Conservation (phyloP, 2,888 invertebrate genomes). For the Rugalucina vietnamica region DNA sequence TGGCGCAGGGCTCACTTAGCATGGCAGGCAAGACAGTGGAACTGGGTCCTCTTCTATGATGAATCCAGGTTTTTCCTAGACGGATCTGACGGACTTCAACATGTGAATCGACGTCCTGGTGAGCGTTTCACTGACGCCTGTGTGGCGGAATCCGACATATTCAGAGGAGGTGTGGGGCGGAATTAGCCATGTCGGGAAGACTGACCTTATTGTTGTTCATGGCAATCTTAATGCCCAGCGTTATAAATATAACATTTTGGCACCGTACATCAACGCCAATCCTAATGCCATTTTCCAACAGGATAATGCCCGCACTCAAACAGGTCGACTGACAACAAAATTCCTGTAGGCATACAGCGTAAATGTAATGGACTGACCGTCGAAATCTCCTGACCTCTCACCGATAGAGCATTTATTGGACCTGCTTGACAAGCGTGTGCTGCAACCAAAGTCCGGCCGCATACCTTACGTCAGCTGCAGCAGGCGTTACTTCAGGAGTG, state of each 20-base stretch:
- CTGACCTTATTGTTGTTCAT: conserved; percentile 7
- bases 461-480: background rate
- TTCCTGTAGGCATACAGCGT: background rate
- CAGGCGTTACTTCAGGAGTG: conserved; percentile 21
- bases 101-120: conserved; percentile 22
- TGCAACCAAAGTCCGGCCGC: background rate
- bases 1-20: background rate
- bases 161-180: conserved; percentile 42
- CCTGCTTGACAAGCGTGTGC: background rate
- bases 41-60: conserved; percentile 30
- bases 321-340: background rate
- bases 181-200: conserved; percentile 5
- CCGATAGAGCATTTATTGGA: background rate
- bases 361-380: background rate
- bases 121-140: conserved; percentile 33
- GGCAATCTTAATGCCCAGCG: conserved; percentile 21
- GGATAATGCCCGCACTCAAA: background rate
- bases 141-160: conserved; percentile 14
- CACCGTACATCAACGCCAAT: background rate
- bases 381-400: background rate
- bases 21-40: conserved; percentile 18
- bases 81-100: conserved; percentile 15
- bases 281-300: background rate
- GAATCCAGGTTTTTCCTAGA: conserved; percentile 27
- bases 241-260: background rate